phyloP scores from a whole-genome alignment of 2,888 invertebrate genomes.

The Eupithecia abbreviata region DNA sequence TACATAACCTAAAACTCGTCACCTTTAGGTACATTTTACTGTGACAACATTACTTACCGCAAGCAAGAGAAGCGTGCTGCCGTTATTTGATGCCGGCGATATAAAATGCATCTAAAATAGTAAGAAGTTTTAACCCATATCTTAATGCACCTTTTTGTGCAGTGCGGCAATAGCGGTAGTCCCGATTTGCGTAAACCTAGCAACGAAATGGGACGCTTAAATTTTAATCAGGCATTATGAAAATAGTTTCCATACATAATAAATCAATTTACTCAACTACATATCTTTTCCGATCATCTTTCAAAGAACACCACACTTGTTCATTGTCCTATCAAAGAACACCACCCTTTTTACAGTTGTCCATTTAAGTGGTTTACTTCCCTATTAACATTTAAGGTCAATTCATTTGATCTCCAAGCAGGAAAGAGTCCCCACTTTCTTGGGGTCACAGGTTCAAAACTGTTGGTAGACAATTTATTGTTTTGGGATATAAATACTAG shows the following conservation, averaged over 20 bases:
- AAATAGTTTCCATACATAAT: background rate
- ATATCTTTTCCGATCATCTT: background rate
- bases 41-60: too few species aligned
- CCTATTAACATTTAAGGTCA: constrained; percentile 14
- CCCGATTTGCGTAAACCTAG: too few species aligned
- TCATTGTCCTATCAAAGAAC: background rate
- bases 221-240: background rate
- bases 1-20: too few species aligned
- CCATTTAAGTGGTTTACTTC: constrained; percentile 6
- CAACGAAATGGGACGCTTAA: background rate
- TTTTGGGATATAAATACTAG: background rate
- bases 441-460: constrained; percentile 26
- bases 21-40: too few species aligned
- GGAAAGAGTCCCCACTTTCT: constrained; percentile 19
- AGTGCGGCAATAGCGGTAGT: too few species aligned
- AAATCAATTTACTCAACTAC: background rate
- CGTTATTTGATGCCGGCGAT: too few species aligned
- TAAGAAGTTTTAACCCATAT: too few species aligned
- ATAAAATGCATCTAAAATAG: too few species aligned
- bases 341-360: background rate
- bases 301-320: background rate
- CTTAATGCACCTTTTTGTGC: too few species aligned
- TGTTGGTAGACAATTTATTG: constrained; percentile 28
- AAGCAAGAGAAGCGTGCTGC: too few species aligned
- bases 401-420: constrained; percentile 27